Evolutionary conservation across 1,140 invertebrate species (phyloP).

Genomic region (Lordiphosa collinella): DNA sequence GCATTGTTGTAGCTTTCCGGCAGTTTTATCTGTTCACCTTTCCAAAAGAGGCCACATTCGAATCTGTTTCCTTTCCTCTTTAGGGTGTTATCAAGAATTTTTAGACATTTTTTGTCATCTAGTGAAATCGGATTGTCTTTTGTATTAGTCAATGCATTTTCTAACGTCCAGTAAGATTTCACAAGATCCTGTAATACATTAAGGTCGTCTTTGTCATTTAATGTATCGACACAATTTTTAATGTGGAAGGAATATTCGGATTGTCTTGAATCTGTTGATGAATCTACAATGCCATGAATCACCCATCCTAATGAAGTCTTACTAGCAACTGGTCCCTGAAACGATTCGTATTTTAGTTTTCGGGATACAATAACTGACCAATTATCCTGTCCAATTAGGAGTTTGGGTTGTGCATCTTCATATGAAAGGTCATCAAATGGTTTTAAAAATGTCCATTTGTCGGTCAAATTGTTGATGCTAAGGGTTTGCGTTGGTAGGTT

Average conservation of each 20-base stretch:
- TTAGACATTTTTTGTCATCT: constrained; percentile 1
- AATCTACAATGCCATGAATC: constrained; percentile 5
- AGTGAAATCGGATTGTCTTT: not conserved
- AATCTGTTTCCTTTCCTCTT: constrained; percentile 8
- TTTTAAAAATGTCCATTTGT: not conserved
- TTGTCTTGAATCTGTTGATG: not conserved
- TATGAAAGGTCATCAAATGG: not conserved
- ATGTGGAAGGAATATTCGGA: constrained; percentile 1
- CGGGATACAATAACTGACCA: not conserved
- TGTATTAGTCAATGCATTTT: not conserved
- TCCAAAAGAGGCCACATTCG: constrained; percentile 24
- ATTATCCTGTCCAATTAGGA: constrained; percentile 6
- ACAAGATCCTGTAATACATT: constrained; percentile 3
- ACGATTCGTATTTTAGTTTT: constrained; percentile 5
- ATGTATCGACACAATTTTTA: not conserved
- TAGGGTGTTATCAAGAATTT: too few relatives aligned
- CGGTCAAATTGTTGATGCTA: not conserved
- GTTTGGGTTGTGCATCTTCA: constrained; percentile 1
- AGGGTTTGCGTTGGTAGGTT: constrained; percentile 5
- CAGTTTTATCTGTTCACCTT: not conserved
- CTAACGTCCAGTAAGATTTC: constrained; percentile 10
- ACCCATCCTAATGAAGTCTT: constrained; percentile 1
- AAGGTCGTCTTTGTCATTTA: not conserved
- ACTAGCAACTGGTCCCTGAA: not conserved
- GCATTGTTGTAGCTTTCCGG: constrained; percentile 16